A percentile compares a stretch with the other conserved stretches of the same genome.
Conservation (phyloP, 2,888 invertebrate species). For the Bimastos eiseni region DNA sequence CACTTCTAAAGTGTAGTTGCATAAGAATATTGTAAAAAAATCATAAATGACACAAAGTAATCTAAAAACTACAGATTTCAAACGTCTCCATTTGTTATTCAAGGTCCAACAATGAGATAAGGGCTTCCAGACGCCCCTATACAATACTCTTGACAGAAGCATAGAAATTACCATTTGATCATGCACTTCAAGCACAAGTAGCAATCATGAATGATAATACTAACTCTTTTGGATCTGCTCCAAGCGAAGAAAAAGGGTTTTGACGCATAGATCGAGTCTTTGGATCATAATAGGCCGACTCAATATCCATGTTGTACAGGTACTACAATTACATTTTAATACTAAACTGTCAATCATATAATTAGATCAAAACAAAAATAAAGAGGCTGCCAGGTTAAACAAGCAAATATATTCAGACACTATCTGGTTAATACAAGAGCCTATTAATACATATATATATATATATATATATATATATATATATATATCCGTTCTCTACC, state of each 20-base stretch:
- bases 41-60: background rate
- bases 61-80: background rate
- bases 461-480: too few relatives aligned
- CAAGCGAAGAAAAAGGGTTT: constrained; percentile 76
- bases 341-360: background rate
- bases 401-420: background rate
- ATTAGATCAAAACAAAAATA: background rate
- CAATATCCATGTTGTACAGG: constrained; percentile 89
- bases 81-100: background rate
- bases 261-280: constrained; percentile 98
- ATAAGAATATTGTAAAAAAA: background rate
- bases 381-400: background rate
- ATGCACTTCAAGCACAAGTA: background rate
- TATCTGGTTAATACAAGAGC: background rate
- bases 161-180: too few relatives aligned
- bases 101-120: background rate
- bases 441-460: background rate
- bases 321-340: constrained; percentile 67
- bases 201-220: constrained; percentile 34
- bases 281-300: constrained; percentile 98
- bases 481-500: too few relatives aligned
- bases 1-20: background rate
- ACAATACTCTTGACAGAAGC: background rate
- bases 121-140: too few relatives aligned
- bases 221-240: constrained; percentile 50